Percentiles rank a stretch among this genome's conserved stretches.
phyloP scores from a whole-genome alignment of 2,113 vertebrate genomes.

The western clawed frog (Xenopus tropicalis) region UCB_Xtro_10.0 CM004448.2:97103501-97104000 shows the following conservation, averaged over 20 bases:
- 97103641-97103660: background rate
- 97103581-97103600: too few relatives aligned
- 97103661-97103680: background rate
- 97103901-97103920: conserved; percentile 90
- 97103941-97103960: conserved; percentile 97
- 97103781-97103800: background rate
- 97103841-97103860: conserved; percentile 68
- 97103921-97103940: conserved; percentile 95
- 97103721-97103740: background rate
- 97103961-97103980: conserved; percentile 94
- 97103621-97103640: background rate
- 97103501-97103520: too few relatives aligned
- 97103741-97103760: background rate
- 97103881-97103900: conserved; percentile 90
- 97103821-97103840: conserved; percentile 7
- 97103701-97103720: background rate
- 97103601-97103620: too few relatives aligned
- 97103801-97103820: background rate
- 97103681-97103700: too few relatives aligned
- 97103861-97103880: conserved; percentile 65
- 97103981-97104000: conserved; percentile 91
- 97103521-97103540: too few relatives aligned
- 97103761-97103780: too few relatives aligned
- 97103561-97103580: too few relatives aligned
- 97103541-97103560: too few relatives aligned